Evolutionary conservation across 1,140 invertebrate genomes (phyloP).

Genomic region (Venustaconcha ellipsiformis): DNA sequence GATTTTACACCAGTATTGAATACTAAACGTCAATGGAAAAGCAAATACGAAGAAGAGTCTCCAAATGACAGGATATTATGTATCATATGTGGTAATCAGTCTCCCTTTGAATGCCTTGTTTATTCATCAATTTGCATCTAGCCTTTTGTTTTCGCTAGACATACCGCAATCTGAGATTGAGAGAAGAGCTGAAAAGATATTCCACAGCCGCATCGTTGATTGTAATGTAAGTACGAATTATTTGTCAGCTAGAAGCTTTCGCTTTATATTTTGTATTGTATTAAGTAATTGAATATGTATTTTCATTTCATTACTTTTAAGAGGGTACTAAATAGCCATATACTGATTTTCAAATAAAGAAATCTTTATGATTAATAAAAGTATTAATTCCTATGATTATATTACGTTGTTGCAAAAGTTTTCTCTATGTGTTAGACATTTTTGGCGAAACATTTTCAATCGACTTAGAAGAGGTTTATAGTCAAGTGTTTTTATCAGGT

Average conservation of each 20-base stretch:
- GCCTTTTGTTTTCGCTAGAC: conserved; percentile 73
- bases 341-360: neutral
- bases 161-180: conserved; percentile 83
- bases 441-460: neutral
- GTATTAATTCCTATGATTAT: neutral
- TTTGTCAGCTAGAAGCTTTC: neutral
- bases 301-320: neutral
- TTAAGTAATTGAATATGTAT: neutral
- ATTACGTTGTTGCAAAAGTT: neutral
- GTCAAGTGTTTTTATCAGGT: conserved; percentile 73
- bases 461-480: neutral
- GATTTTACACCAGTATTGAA: no score
- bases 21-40: no score
- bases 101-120: no score
- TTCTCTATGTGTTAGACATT: neutral
- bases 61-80: no score
- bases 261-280: no score
- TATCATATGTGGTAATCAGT: no score
- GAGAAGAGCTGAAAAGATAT: conserved; percentile 86
- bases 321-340: neutral
- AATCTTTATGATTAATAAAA: neutral
- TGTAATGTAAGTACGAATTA: conserved; percentile 81
- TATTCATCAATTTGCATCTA: no score
- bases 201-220: conserved; percentile 85
- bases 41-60: no score